Evolutionary conservation across 2,888 invertebrate genomes (phyloP).

Genomic region (Spicauda simplicius): DNA sequence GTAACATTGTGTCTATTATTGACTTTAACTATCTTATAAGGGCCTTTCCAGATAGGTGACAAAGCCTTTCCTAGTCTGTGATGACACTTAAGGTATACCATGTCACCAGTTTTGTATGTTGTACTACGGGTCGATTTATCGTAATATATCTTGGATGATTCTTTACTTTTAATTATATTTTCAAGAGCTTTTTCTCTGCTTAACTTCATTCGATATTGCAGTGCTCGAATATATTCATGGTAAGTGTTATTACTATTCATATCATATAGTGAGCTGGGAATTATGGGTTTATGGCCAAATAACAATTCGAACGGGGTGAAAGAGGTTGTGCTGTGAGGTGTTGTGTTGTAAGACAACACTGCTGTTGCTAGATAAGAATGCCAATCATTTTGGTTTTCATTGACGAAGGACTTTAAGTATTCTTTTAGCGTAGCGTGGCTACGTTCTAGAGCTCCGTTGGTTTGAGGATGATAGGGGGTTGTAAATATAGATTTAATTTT

Average conservation of each 20-base stretch:
- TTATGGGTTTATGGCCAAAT: conserved; percentile 52
- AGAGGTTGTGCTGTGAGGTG: conserved; percentile 51
- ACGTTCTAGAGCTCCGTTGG: conserved; percentile 44
- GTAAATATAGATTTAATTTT: conserved; percentile 39
- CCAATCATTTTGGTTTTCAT: conserved; percentile 51
- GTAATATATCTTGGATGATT: conserved; percentile 29
- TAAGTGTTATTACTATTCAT: background rate
- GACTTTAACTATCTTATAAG: conserved; percentile 35
- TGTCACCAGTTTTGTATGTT: conserved; percentile 9
- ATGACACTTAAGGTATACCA: conserved; percentile 22
- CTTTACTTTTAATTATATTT: conserved; percentile 28
- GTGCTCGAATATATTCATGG: conserved; percentile 16
- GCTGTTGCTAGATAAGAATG: conserved; percentile 50
- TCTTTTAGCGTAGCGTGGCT: conserved; percentile 48
- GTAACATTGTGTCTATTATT: conserved; percentile 29
- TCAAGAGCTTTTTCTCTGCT: conserved; percentile 21
- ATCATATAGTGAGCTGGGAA: background rate
- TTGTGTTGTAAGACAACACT: conserved; percentile 52
- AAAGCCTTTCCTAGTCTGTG: conserved; percentile 34
- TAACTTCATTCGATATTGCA: conserved; percentile 23
- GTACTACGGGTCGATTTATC: conserved; percentile 9
- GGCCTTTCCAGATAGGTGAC: conserved; percentile 41
- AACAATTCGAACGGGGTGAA: conserved; percentile 55
- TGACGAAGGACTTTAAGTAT: conserved; percentile 52
- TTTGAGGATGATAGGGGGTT: conserved; percentile 39